Evolutionary conservation across 2,888 invertebrate species (phyloP), one percentile per base, ranked within the genome.

Genomic region (Nemapogon koenigi): DNA sequence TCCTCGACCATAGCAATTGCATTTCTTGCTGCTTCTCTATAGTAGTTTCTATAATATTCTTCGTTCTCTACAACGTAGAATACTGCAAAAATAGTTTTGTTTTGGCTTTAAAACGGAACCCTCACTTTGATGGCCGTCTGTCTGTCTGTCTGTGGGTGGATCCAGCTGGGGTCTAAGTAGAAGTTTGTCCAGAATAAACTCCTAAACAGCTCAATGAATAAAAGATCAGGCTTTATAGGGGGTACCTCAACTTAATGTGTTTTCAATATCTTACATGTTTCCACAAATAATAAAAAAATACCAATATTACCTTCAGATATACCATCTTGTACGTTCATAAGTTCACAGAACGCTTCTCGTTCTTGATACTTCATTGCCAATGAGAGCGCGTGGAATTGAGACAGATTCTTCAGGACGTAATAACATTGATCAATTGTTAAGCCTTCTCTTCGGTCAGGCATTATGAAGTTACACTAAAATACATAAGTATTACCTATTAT

Each of bases 31-130:
- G 87, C 83, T 35, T 83, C 82, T 2, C 79, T 78, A 48, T 88
- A 89, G 52, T 89, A 89, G 40, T 82, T 83, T 44, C 82, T 81
- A 52, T 87, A 89, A 79, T 87, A 88, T 36, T 84, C 83, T 42
- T 82, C 80, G 51, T 89, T 87, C 48, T 86, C 84, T 35, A 79
- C 61, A 27, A 83, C 76, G 54, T 86, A 89, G 41, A 88, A 70
- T 0, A 83, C 86, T 71, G 50, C 1, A 55, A 55, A 38, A 29
- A 25, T n/a, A 10, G 10, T 10, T 30, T 30, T 30, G 4, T 28
- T n/a, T n/a, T n/a, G n/a, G n/a, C n/a, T n/a, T n/a, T n/a, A n/a
- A n/a, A n/a, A n/a, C n/a, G n/a, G n/a, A n/a, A n/a, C n/a, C n/a
- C n/a, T n/a, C n/a, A n/a, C n/a, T n/a, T n/a, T n/a, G n/a, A n/a